These are phyloP conservation scores for Drosophila micromelanica DNA, from an alignment of 1,140 invertebrate genomes.

Conservation along the genomic window DNA sequence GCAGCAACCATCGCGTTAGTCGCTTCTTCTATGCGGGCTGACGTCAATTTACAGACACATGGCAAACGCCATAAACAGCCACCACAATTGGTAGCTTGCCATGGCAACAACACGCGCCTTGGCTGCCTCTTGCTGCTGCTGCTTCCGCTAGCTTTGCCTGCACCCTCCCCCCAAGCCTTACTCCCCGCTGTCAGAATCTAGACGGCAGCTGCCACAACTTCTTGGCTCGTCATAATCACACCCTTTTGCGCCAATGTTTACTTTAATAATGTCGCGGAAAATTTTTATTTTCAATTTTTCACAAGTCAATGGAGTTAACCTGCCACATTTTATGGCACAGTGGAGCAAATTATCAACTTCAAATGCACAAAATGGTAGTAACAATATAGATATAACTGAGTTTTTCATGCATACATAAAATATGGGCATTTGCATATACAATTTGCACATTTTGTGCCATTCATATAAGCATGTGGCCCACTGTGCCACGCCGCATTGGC, in stretches of 20 bases:
- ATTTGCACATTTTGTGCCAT: neutral
- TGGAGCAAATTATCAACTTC: neutral
- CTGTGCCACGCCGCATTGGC: conserved; percentile 5
- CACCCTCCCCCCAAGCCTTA: neutral
- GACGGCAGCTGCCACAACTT: conserved; percentile 37
- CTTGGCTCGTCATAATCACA: conserved; percentile 80
- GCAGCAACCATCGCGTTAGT: neutral
- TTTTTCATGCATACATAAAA: neutral
- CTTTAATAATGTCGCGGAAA: conserved; percentile 82
- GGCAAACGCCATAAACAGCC: conserved; percentile 78
- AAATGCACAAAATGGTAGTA: too few species aligned
- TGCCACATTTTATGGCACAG: conserved; percentile 54
- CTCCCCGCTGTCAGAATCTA: neutral
- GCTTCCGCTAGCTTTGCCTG: too few species aligned
- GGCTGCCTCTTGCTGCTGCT: neutral
- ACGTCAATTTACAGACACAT: conserved; percentile 79
- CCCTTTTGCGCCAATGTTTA: conserved; percentile 80
- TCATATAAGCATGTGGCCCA: neutral
- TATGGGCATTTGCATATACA: neutral
- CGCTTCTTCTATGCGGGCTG: conserved; percentile 26
- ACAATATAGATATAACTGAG: too few species aligned
- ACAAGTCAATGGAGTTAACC: conserved; percentile 80
- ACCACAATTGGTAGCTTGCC: conserved; percentile 81
- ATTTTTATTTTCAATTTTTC: conserved; percentile 82
- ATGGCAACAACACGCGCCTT: conserved; percentile 49